phyloP scores from a whole-genome alignment of 2,113 vertebrate genomes.

The Lasiurus cinereus region DNA sequence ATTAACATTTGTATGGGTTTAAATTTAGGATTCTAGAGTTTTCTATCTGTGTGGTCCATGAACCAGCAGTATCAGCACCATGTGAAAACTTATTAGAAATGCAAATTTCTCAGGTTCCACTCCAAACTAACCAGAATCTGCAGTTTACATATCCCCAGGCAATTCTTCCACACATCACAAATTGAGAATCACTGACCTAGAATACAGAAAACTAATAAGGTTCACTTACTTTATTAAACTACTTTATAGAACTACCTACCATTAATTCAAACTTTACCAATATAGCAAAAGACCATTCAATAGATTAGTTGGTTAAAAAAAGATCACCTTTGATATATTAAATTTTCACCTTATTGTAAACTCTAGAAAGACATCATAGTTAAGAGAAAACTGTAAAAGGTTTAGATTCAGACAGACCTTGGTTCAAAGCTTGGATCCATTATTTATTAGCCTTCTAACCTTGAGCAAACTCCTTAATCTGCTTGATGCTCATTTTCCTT shows the following conservation, averaged over 20 bases:
- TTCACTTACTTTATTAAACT: background rate
- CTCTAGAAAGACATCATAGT: background rate
- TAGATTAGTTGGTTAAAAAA: background rate
- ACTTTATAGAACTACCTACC: background rate
- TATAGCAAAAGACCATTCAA: background rate
- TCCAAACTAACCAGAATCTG: background rate
- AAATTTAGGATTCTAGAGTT: background rate
- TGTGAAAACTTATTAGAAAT: background rate
- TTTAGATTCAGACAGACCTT: background rate
- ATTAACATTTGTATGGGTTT: background rate
- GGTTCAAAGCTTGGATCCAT: background rate
- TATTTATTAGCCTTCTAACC: background rate
- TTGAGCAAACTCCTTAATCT: background rate
- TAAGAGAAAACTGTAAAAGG: background rate
- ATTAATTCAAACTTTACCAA: background rate
- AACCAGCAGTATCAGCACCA: background rate
- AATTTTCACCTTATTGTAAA: background rate
- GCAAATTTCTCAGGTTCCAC: background rate
- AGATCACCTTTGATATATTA: background rate
- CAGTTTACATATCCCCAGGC: background rate
- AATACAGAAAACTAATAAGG: background rate
- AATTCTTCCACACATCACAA: background rate
- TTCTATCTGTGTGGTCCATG: background rate
- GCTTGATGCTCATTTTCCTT: background rate
- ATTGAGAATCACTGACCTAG: too few species aligned